Conservation (phyloP, 1,140 invertebrate species). For the Drosophila kanapiae region DNA sequence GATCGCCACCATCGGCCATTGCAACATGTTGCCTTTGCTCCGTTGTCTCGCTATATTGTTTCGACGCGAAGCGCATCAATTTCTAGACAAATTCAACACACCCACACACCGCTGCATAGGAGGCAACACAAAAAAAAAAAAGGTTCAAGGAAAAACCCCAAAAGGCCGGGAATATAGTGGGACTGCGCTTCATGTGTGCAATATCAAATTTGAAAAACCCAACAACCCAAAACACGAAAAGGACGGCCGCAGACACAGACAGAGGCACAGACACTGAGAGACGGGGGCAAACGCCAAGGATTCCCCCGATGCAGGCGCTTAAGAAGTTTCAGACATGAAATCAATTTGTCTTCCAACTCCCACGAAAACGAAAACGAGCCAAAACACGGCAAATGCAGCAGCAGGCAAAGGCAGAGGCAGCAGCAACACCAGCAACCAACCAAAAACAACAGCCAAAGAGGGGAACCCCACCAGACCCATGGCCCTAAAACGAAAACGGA, state of each 20-base stretch:
- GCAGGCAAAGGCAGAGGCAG: background rate
- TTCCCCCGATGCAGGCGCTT: slow-evolving; percentile 75
- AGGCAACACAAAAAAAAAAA: slow-evolving; percentile 1
- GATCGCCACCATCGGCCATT: slow-evolving; percentile 31
- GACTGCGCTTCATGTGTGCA: slow-evolving; percentile 62
- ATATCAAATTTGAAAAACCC: slow-evolving; percentile 67
- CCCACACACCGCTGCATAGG: slow-evolving; percentile 16
- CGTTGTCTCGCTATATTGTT: slow-evolving; percentile 64
- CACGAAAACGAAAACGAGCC: slow-evolving; percentile 78
- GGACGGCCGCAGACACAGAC: slow-evolving; percentile 18
- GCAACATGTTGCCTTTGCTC: slow-evolving; percentile 75
- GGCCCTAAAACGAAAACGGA: slow-evolving; percentile 23
- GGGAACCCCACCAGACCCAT: slow-evolving; percentile 17
- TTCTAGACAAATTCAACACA: slow-evolving; percentile 73
- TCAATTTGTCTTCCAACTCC: slow-evolving; percentile 83
- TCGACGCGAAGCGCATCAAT: slow-evolving; percentile 70
- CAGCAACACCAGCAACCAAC: background rate
- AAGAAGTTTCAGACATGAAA: slow-evolving; percentile 84
- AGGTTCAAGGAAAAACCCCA: slow-evolving; percentile 4
- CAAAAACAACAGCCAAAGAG: background rate
- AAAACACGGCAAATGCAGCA: slow-evolving; percentile 43
- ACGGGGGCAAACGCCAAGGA: slow-evolving; percentile 42
- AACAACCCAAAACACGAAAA: slow-evolving; percentile 27
- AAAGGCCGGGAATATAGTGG: slow-evolving; percentile 14
- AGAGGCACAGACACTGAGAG: background rate